These are phyloP conservation scores for Anser brachyrhynchus DNA, from an alignment of 2,113 vertebrate genomes.

Conservation along the genomic window DNA sequence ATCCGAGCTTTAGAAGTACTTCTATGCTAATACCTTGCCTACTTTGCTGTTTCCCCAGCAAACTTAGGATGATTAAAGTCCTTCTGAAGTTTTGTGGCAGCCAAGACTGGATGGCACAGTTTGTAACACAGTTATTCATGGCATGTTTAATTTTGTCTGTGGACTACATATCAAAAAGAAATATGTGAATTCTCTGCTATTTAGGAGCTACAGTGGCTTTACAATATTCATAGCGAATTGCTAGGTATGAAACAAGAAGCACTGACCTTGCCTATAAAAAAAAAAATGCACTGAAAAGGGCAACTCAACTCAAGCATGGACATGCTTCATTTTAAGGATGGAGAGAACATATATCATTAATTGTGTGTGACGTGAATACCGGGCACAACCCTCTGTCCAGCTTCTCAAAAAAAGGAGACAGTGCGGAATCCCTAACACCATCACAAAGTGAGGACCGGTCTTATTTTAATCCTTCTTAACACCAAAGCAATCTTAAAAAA, in stretches of 20 bases:
- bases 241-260: background rate
- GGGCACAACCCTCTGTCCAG: background rate
- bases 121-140: background rate
- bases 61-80: background rate
- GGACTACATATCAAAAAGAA: background rate
- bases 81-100: background rate
- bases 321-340: background rate
- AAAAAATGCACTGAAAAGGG: background rate
- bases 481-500: background rate
- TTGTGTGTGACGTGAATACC: background rate
- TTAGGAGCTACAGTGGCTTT: background rate
- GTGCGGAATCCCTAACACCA: accelerated
- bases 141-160: background rate
- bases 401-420: background rate
- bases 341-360: background rate
- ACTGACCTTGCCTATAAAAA: background rate
- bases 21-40: background rate
- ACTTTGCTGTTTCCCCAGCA: background rate
- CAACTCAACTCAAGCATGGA: background rate
- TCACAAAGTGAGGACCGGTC: background rate
- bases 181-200: accelerated
- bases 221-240: background rate
- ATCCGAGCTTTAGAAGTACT: background rate
- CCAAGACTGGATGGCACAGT: background rate
- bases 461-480: background rate